Conservation (phyloP, 2,113 vertebrate genomes). For the Thryonomys swinderianus region DNA sequence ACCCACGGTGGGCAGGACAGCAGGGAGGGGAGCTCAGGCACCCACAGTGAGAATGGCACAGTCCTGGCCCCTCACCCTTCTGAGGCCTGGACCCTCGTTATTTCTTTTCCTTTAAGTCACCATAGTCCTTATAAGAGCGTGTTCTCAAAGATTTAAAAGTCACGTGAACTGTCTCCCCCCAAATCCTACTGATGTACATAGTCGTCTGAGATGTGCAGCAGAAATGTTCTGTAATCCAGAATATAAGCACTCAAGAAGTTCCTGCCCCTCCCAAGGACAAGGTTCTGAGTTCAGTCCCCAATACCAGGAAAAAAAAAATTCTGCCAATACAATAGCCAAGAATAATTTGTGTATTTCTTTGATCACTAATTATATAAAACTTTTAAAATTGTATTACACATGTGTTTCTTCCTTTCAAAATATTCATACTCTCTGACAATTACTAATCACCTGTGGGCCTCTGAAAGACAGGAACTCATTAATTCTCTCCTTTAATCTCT, state of each 20-base stretch:
- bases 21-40: too few relatives aligned
- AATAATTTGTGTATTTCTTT: constrained; percentile 29
- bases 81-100: neutral
- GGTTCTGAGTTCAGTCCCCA: too few relatives aligned
- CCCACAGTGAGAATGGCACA: neutral
- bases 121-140: neutral
- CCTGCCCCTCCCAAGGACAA: too few relatives aligned
- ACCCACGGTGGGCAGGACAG: neutral
- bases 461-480: constrained; percentile 2
- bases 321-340: neutral
- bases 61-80: neutral
- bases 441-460: neutral
- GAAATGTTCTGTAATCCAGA: neutral
- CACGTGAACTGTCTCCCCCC: neutral
- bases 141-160: neutral
- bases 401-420: constrained; percentile 12
- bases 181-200: neutral
- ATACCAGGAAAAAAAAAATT: too few relatives aligned
- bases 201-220: neutral
- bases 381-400: neutral
- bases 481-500: neutral
- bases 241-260: constrained; percentile 8
- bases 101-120: neutral
- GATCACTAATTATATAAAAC: neutral
- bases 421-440: neutral